These are phyloP conservation scores for Mongoloraphidia duomilia DNA, from an alignment of 2,888 invertebrate species.

Conservation along the genomic window DNA sequence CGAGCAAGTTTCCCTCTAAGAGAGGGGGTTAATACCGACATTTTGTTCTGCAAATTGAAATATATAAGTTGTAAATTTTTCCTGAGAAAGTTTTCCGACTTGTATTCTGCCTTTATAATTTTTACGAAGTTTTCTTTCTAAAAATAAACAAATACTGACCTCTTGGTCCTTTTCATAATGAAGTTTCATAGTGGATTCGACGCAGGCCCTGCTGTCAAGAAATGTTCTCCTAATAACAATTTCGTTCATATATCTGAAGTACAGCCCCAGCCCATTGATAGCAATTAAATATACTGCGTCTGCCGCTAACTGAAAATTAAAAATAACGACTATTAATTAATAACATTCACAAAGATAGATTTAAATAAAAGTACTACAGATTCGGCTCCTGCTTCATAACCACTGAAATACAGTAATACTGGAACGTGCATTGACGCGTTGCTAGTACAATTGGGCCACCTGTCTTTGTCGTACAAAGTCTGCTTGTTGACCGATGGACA, in stretches of 20 bases:
- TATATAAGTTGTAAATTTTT: no score
- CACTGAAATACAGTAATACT: no score
- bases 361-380: constrained; percentile 2
- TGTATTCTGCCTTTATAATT: no score
- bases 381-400: not conserved
- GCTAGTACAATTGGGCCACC: no score
- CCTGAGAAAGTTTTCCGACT: no score
- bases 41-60: no score
- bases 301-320: constrained; percentile 42
- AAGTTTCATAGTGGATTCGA: constrained; percentile 68
- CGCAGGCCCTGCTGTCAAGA: constrained; percentile 70
- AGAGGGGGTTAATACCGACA: no score
- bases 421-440: no score
- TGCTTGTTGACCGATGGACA: no score
- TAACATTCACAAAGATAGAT: constrained; percentile 4
- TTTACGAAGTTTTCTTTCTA: no score
- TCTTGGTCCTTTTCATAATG: constrained; percentile 79
- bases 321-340: constrained; percentile 6
- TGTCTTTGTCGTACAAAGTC: no score
- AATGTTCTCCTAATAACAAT: constrained; percentile 76
- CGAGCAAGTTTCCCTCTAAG: no score
- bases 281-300: constrained; percentile 59
- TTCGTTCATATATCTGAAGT: constrained; percentile 78
- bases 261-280: constrained; percentile 72
- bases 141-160: constrained; percentile 27